Evolutionary conservation across 2,113 vertebrate species (phyloP), one percentile per base, ranked within the genome.

Genomic region (Stictonetta naevosa): DNA sequence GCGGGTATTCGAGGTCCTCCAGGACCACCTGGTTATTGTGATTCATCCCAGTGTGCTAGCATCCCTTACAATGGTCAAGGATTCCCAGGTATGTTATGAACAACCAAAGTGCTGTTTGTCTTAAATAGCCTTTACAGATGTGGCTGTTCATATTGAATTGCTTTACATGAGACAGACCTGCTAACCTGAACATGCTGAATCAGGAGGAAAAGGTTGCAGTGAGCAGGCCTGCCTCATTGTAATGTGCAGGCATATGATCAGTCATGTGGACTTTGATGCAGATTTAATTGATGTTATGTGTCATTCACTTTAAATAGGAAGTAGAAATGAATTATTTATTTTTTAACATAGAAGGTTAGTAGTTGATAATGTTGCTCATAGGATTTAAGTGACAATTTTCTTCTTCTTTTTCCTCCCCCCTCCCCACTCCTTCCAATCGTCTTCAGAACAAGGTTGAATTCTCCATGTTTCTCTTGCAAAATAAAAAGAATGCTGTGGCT

Each of bases 1-100:
- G 97, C 97, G 8, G 99, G 99, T 26, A 96, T 99, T 84, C 98
- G 99, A 63, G 99, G 99, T 5, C 99, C 99, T 3, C 98, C 99
- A 1, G 99, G 99, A 44, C 98, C 99, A 74, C 96, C 99, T 40
- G 99, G 99, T n/a, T 99, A 99, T 95, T 99, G 99, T 53, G 99
- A 99, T 96, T 99, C 99, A 16, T 99, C 99, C 63, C 99, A 99
- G 97, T 99, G 99, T 80, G 98, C 99, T 34, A 99, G 99, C 75
- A 99, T 99, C 92, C 99, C 98, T 69, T 99, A 99, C 98, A 99
- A 99, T 4, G 99, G 99, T n/a, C 99, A 99, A 97, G 99, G 99
- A 97, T 99, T 99, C 95, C 97, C 97, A 98, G 99, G 99, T 99
- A 98, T 7, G 99, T 97, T n/a, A 62, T 42, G 60, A 89, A 46